Percentiles rank a stretch among this genome's conserved stretches.
Conservation (phyloP, 2,888 invertebrate genomes). For the Thalpophila matura region DNA sequence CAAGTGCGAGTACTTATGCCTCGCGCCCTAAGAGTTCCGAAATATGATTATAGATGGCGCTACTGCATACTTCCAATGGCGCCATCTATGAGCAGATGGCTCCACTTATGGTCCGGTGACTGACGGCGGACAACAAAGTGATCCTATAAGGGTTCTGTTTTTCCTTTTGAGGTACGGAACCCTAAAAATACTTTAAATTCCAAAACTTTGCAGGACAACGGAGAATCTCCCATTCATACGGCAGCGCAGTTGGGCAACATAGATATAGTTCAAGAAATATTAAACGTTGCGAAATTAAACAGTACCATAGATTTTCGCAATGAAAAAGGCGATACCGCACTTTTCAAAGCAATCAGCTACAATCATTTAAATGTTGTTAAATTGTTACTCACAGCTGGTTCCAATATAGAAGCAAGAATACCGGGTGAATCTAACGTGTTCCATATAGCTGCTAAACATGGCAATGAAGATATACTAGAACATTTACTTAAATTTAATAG, state of each 20-base stretch:
- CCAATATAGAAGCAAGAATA: conserved; percentile 79
- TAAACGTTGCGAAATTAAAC: conserved; percentile 71
- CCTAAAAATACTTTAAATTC: too few species aligned
- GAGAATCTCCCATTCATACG: conserved; percentile 78
- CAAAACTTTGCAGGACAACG: conserved; percentile 55
- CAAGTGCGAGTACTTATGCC: too few species aligned
- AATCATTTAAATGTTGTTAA: conserved; percentile 77
- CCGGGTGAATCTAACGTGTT: conserved; percentile 82
- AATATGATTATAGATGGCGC: too few species aligned
- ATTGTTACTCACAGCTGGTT: conserved; percentile 79
- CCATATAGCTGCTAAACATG: conserved; percentile 76
- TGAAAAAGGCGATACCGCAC: conserved; percentile 78
- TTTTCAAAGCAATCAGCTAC: conserved; percentile 81
- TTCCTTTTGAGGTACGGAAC: too few species aligned
- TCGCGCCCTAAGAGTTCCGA: too few species aligned
- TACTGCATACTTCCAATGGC: too few species aligned
- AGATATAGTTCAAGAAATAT: conserved; percentile 82
- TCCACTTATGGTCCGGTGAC: too few species aligned
- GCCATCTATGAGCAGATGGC: too few species aligned
- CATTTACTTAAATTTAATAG: conserved; percentile 82
- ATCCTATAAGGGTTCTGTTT: too few species aligned
- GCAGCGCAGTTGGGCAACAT: conserved; percentile 82
- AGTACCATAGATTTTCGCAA: conserved; percentile 71
- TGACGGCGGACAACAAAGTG: too few species aligned
- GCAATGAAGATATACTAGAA: conserved; percentile 85